Evolutionary conservation across 2,888 invertebrate species (phyloP).

Genomic region (Dicycla oo): DNA sequence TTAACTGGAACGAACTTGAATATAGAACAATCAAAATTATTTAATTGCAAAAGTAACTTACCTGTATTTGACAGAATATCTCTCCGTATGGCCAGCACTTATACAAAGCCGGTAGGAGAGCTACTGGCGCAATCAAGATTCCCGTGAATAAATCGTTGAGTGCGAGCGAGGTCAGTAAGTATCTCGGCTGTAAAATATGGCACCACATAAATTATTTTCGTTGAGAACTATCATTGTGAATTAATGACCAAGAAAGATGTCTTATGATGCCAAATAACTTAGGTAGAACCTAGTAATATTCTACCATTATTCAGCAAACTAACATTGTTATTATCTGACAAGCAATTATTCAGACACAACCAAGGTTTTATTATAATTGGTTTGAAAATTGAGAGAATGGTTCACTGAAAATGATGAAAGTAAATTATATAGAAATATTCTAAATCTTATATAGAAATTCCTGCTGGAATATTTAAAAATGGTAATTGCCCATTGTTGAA

Average conservation of each 20-base stretch:
- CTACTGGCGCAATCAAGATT: constrained; percentile 96
- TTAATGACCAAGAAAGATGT: constrained; percentile 62
- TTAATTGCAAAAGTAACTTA: constrained; percentile 77
- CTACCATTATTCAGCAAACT: constrained; percentile 41
- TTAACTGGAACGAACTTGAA: neutral
- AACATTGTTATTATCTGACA: constrained; percentile 46
- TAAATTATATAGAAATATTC: constrained; percentile 21
- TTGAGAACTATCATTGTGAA: constrained; percentile 57
- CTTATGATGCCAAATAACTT: constrained; percentile 54
- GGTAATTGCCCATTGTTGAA: constrained; percentile 1
- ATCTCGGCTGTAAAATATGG: constrained; percentile 93
- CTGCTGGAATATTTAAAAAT: constrained; percentile 15
- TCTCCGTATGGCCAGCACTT: constrained; percentile 98
- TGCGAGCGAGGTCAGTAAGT: constrained; percentile 96
- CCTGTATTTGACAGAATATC: constrained; percentile 97
- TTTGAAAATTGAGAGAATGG: constrained; percentile 22
- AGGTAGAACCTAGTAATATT: constrained; percentile 50
- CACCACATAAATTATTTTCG: constrained; percentile 54
- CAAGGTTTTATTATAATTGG: constrained; percentile 33
- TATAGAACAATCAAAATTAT: neutral
- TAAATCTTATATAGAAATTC: no score
- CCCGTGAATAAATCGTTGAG: constrained; percentile 97
- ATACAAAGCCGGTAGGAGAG: constrained; percentile 95
- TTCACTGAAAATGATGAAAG: constrained; percentile 21
- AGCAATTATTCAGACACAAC: constrained; percentile 45